Evolutionary conservation across 2,797 vertebrate genomes (phyloP), one percentile per base, ranked within the genome.

Genomic region (Darevskia nairensis): DNA sequence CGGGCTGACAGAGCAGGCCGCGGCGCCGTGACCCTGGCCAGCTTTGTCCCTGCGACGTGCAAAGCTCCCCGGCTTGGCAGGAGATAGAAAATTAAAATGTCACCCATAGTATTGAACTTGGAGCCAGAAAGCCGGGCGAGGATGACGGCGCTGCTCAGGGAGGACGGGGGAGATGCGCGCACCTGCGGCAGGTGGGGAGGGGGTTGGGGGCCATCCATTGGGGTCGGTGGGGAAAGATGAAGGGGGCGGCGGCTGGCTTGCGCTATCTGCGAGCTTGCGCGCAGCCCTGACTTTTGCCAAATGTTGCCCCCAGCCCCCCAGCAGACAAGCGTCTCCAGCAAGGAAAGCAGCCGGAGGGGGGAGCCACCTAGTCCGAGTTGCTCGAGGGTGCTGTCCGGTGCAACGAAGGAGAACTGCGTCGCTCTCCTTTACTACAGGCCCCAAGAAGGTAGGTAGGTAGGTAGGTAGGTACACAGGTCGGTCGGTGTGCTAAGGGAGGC

Each of bases 1-100:
- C 3, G 29, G n/a, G 27, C 86, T 64, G 87, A 88, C 82, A 80
- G 4, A 10, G 23, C 74, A 0, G 4, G 29, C 81, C 50, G 61
- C 61, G 17, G 61, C 69, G 59, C 39, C 29, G 27, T 86, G 85
- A 59, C 85, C 68, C 68, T 15, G 27, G 79, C 69, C 55, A 19
- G 46, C 78, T 41, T n/a, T 13, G 68, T 59, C 88, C 89, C 88
- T 64, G 84, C 79, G 29, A 80, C 79, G 86, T 5, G 86, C 90
- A 86, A 84, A 89, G 39, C 69, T 76, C 82, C 50, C 23, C n/a
- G 39, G 68, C 71, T 66, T 71, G 68, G 84, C 76, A 86, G 59
- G 68, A 68, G 80, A 82, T 89, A 82, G 90, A 32, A 89, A 86
- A 90, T 8, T 72, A 84, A 90, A 86, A 85, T 86, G 88, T 92